Conservation (phyloP, 2,797 vertebrate species). For the Cryptoprocta ferox region DNA sequence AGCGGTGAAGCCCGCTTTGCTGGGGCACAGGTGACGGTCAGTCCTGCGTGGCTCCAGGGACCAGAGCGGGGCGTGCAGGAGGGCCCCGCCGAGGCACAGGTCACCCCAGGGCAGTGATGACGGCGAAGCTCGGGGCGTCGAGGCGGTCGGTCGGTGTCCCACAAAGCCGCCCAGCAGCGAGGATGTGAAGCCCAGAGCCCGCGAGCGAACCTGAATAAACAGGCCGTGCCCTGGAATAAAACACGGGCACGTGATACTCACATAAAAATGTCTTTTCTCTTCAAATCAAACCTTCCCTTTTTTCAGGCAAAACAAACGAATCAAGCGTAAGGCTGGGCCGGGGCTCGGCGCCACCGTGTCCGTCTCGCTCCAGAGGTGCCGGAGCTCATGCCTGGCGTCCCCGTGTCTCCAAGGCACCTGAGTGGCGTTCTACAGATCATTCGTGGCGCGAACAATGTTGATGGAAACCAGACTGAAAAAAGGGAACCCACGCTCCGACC, state of each 20-base stretch:
- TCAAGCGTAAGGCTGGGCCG: accelerated
- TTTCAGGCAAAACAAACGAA: neutral
- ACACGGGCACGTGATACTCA: neutral
- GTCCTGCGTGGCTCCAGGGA: accelerated
- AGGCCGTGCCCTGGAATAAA: neutral
- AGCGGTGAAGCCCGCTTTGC: neutral
- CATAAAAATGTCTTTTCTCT: conserved; percentile 44
- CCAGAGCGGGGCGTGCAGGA: neutral
- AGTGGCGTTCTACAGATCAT: conserved; percentile 67
- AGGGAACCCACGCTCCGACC: neutral
- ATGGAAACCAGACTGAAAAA: conserved; percentile 14
- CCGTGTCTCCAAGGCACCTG: conserved; percentile 31
- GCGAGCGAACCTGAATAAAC: neutral
- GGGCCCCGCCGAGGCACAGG: neutral
- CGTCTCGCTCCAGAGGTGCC: conserved; percentile 46
- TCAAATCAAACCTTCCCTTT: conserved; percentile 29
- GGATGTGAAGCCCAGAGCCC: neutral
- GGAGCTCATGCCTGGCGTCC: conserved; percentile 61
- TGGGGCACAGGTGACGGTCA: neutral
- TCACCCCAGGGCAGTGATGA: neutral
- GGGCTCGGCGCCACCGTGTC: conserved; percentile 11
- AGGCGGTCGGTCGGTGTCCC: neutral
- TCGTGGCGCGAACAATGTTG: neutral
- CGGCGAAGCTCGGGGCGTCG: accelerated
- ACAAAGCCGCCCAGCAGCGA: neutral